Base-by-base conservation (phyloP, 30 jellyfish, hydroid and myxozoan genomes). In the Aurelia sp. region DNA sequence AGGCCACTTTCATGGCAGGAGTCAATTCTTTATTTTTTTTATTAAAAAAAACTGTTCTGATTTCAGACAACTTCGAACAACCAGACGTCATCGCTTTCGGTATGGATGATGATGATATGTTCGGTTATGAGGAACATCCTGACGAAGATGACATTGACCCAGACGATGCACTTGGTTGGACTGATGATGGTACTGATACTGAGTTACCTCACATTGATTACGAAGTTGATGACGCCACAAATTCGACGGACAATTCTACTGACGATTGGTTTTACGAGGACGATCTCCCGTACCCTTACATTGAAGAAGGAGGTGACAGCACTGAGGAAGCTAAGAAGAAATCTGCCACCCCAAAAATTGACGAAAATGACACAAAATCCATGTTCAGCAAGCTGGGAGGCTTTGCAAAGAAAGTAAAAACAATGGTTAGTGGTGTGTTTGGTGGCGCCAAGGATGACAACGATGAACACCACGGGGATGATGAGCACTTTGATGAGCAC, bases 271-370 rank as follows among this genome's bases (percentile, higher is more conserved):
- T 70, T 17, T 55, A 48, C 30, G 71, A 73, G 1, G n/a, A 19
- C 58, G 84, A 73, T 47, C 58, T 16, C 22, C 70, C 22, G 8
- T 65, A 31, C 55, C 47, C 22, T 6, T 63, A 77, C 31, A 13
- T 13, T 62, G 78, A 35, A 9, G 88, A 77, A 4, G 88, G n/a
- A n/a, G 37, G 60, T 41, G 57, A 62, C 62, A 17, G 35, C 17
- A 30, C 10, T 19, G 55, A 27, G 19, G 58, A 2, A 22, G 77
- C 44, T 21, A 44, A 44, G 10, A 13, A 44, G 55, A 44, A 44
- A 44, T 44, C 55, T 5, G 3, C 55, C 15, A 44, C 55, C 55
- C 55, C 55, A 20, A 15, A n/a, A 35, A 13, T 30, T 35, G 77
- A 22, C 0, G 55, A 66, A 66, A 66, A 35, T 18, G 55, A 66